Evolutionary conservation across 2,113 vertebrate species (phyloP).

Genomic region (Tragelaphus imberbis): DNA sequence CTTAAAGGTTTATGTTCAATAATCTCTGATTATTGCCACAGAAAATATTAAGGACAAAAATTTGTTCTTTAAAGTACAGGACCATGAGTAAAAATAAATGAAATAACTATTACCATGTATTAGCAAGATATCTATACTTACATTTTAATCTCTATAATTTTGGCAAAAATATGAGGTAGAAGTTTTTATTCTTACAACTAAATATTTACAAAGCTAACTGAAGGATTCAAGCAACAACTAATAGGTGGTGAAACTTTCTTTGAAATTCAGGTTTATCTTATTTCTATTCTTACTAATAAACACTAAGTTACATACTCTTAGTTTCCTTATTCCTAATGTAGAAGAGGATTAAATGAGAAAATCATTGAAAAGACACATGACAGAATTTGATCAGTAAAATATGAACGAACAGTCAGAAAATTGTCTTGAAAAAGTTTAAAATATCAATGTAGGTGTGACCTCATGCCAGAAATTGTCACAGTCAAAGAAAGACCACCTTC

Average conservation of each 20-base stretch:
- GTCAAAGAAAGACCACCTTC: not conserved
- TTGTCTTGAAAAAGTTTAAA: not conserved
- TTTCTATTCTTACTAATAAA: not conserved
- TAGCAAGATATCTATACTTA: not conserved
- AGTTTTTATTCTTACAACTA: not conserved
- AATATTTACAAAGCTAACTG: not conserved
- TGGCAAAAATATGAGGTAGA: not conserved
- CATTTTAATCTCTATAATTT: not conserved
- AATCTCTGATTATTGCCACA: not conserved
- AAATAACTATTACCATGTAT: not conserved
- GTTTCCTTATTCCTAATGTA: not conserved
- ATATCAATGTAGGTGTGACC: not conserved
- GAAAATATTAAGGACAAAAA: not conserved
- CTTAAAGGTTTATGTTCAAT: not conserved
- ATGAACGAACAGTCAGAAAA: not conserved
- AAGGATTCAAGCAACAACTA: not conserved
- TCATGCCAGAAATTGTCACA: not conserved
- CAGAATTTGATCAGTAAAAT: not conserved
- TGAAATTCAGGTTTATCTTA: not conserved
- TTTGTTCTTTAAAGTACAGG: not conserved
- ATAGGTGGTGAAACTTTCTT: not conserved
- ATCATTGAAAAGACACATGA: not conserved
- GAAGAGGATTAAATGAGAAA: not conserved
- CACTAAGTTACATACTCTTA: not conserved
- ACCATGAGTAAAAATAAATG: not conserved